phyloP scores from a whole-genome alignment of 2,113 vertebrate genomes.

The Atherinomorus stipes region DNA sequence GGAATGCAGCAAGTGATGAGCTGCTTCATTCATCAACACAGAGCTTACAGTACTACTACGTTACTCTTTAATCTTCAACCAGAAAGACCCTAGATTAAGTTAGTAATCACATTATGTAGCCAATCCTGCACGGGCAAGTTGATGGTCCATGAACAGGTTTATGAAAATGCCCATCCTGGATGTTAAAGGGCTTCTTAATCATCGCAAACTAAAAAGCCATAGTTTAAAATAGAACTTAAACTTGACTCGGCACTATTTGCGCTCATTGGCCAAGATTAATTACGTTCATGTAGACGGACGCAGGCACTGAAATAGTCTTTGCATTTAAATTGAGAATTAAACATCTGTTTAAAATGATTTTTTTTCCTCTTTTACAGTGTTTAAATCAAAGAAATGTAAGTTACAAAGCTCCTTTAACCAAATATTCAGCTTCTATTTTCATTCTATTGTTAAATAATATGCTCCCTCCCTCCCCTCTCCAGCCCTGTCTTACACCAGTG shows the following conservation, averaged over 20 bases:
- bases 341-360: constrained; percentile 29
- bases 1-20: constrained; percentile 52
- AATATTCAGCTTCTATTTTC: constrained; percentile 50
- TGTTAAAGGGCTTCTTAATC: constrained; percentile 50
- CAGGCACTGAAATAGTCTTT: constrained; percentile 17
- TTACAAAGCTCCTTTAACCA: constrained; percentile 45
- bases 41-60: constrained; percentile 17
- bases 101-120: constrained; percentile 45
- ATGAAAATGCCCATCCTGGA: constrained; percentile 14
- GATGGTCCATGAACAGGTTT: constrained; percentile 17
- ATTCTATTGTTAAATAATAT: constrained; percentile 43
- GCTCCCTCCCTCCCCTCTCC: constrained; percentile 34
- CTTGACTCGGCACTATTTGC: constrained; percentile 8
- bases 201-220: constrained; percentile 65
- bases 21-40: constrained; percentile 46
- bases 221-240: constrained; percentile 26
- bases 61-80: constrained; percentile 37
- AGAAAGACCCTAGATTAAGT: constrained; percentile 34
- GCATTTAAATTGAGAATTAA: constrained; percentile 45
- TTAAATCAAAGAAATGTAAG: constrained; percentile 29
- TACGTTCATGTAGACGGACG: constrained; percentile 25
- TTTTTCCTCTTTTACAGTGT: constrained; percentile 36
- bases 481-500: constrained; percentile 14
- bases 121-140: constrained; percentile 24
- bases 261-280: constrained; percentile 24